Percentiles rank a stretch among this genome's conserved stretches.
phyloP scores from a whole-genome alignment of 2,113 vertebrate genomes.

The Xyliphius kryptos region DNA sequence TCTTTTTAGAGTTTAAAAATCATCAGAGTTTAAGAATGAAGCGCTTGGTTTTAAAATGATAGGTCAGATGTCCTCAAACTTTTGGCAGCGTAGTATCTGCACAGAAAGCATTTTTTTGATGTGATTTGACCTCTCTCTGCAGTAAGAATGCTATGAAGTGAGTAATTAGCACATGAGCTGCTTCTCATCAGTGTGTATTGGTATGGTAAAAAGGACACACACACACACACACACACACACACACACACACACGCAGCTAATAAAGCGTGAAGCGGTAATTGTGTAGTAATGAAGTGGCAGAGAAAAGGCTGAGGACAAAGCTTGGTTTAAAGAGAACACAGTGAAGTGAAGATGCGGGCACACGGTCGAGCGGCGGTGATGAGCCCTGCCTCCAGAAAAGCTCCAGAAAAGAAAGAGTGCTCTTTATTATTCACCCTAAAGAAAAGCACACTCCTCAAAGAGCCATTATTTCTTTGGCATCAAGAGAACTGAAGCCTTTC shows the following conservation, averaged over 20 bases:
- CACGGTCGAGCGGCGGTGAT: not conserved
- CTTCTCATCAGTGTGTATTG: slow-evolving; percentile 75
- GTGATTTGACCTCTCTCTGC: slow-evolving; percentile 42
- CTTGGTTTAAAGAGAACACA: not conserved
- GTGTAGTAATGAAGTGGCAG: slow-evolving; percentile 99
- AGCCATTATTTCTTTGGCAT: not conserved
- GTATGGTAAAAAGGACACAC: slow-evolving; percentile 84
- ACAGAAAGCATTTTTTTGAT: slow-evolving; percentile 16
- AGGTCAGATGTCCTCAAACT: too few relatives aligned
- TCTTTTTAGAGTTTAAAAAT: too few relatives aligned
- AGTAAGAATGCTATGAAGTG: slow-evolving; percentile 84
- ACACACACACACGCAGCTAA: slow-evolving; percentile 69
- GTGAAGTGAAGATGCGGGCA: not conserved
- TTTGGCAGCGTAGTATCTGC: slow-evolving; percentile 29
- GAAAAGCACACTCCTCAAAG: slow-evolving; percentile 1
- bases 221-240: slow-evolving; percentile 77
- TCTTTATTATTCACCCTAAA: slow-evolving; percentile 1
- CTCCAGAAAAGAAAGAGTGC: not conserved
- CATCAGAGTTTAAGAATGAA: too few relatives aligned
- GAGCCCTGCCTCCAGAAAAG: not conserved
- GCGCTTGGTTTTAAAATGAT: too few relatives aligned
- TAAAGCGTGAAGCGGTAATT: slow-evolving; percentile 99
- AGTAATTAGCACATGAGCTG: slow-evolving; percentile 93
- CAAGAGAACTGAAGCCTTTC: not conserved
- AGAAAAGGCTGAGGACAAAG: slow-evolving; percentile 93